Evolutionary conservation across 2,113 vertebrate genomes (phyloP).

Genomic region (Lipophrys pholis): DNA sequence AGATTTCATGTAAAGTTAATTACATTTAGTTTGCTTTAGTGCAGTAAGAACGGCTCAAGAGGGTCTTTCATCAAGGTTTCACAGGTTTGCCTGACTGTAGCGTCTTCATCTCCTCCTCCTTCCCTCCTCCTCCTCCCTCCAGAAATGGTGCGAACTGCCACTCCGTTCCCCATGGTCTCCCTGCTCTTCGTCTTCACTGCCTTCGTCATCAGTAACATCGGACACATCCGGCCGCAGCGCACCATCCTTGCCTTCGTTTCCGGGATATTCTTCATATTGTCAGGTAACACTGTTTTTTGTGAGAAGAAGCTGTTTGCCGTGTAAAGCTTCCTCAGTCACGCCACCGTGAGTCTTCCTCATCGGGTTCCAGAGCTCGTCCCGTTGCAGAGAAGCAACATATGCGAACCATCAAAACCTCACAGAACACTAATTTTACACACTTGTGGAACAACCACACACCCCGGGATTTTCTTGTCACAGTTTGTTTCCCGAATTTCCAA

Average conservation of each 20-base stretch:
- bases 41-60: no score
- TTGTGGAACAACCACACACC: background rate
- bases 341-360: no score
- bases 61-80: background rate
- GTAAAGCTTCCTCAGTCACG: no score
- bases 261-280: conserved; percentile 94
- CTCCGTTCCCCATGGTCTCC: conserved; percentile 93
- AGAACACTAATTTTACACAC: conserved; percentile 8
- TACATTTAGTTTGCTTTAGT: no score
- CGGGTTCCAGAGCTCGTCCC: background rate
- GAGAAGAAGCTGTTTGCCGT: background rate
- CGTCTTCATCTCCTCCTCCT: background rate
- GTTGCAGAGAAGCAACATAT: background rate
- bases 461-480: background rate
- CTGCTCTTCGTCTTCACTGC: conserved; percentile 94
- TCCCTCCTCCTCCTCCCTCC: background rate
- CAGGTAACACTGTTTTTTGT: conserved; percentile 76
- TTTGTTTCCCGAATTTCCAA: conserved; percentile 38
- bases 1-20: no score
- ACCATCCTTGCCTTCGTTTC: conserved; percentile 93
- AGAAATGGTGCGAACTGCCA: conserved; percentile 92
- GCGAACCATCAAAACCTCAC: conserved; percentile 5
- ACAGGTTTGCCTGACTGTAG: background rate
- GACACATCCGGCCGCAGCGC: conserved; percentile 91
- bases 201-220: conserved; percentile 93